Percentiles rank a stretch among this genome's conserved stretches.
Evolutionary conservation across 2,888 invertebrate genomes (phyloP).

Genomic region (Criorhina ranunculi): DNA sequence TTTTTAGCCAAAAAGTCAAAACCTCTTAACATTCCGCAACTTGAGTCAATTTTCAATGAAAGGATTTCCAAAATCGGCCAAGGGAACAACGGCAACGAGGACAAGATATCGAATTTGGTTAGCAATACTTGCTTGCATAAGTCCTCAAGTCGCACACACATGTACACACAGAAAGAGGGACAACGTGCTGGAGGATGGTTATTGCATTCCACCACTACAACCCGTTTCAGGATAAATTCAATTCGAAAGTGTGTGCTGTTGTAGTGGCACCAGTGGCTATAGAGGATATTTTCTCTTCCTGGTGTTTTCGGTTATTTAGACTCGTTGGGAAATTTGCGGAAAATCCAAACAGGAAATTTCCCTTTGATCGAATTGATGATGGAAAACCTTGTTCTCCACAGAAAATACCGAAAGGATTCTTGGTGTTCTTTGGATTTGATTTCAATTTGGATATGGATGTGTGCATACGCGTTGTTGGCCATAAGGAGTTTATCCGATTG

Average conservation of each 20-base stretch:
- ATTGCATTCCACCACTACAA: conserved; percentile 58
- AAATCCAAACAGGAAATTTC: conserved; percentile 74
- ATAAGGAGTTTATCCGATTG: conserved; percentile 8
- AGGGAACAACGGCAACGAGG: conserved; percentile 30
- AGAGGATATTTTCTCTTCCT: conserved; percentile 56
- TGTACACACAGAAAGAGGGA: background rate
- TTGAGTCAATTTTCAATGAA: conserved; percentile 75
- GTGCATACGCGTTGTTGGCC: conserved; percentile 9
- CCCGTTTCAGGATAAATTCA: conserved; percentile 60
- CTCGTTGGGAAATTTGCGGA: conserved; percentile 74
- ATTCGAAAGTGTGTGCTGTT: conserved; percentile 58
- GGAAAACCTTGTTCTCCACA: conserved; percentile 32
- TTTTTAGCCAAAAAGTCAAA: conserved; percentile 65
- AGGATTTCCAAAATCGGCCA: conserved; percentile 66
- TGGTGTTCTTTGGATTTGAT: conserved; percentile 52
- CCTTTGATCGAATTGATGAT: conserved; percentile 69
- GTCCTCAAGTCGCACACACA: conserved; percentile 27
- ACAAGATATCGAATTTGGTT: conserved; percentile 49
- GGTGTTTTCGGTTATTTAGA: conserved; percentile 67
- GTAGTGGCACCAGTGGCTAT: conserved; percentile 1
- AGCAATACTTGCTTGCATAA: conserved; percentile 63
- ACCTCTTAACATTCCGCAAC: conserved; percentile 73
- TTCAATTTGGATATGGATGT: conserved; percentile 51
- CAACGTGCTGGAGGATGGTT: conserved; percentile 6
- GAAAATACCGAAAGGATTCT: conserved; percentile 53